Base-by-base conservation (phyloP, 2,113 vertebrate species). In the Poeciliopsis prolifica region DNA sequence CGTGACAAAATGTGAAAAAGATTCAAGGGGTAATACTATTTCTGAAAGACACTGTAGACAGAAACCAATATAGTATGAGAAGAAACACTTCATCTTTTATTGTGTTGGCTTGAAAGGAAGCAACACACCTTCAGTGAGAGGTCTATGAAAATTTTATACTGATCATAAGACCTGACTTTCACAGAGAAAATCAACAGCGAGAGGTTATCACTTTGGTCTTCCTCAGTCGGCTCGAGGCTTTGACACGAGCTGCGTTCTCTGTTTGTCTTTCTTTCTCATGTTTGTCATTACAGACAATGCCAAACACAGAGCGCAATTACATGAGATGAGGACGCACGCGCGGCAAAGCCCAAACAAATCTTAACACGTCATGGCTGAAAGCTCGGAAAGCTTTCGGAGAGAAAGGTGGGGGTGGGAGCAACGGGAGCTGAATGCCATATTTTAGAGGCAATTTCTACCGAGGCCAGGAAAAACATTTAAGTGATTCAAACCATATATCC, bases 381-480 rank as follows among this genome's bases (percentile, higher is more conserved):
- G 29, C 1, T 37, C 13, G 44, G 48, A 35, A 79, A 70, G 69
- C 77, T 74, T 17, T 77, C 22, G 5, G 65, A 61, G 65, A 75
- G 61, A 80, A 68, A 58, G 19, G 51, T 58, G 51, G 24, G 51
- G 24, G 51, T 58, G 62, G 82, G 81, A 65, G 30, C 44, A 77
- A 5, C 17, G 9, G 1, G 64, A 79, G 69, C 24, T n/a, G 33
- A 33, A 72, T 63, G 75, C 77, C 87, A 75, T 85, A 78, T 87
- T 88, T 89, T 83, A 81, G 61, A 79, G 75, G 70, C 64, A 68
- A 60, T 61, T 70, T 75, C 83, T 63, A 75, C 66, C 5, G 33
- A 72, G 67, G 75, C 83, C 88, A 88, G 81, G 79, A 85, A 84
- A 81, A 80, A 89, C 70, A 79, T 75, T 87, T 67, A 81, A 74